phyloP scores from a whole-genome alignment of 23 tunicate species.

The Trididemnum nubilum region DNA sequence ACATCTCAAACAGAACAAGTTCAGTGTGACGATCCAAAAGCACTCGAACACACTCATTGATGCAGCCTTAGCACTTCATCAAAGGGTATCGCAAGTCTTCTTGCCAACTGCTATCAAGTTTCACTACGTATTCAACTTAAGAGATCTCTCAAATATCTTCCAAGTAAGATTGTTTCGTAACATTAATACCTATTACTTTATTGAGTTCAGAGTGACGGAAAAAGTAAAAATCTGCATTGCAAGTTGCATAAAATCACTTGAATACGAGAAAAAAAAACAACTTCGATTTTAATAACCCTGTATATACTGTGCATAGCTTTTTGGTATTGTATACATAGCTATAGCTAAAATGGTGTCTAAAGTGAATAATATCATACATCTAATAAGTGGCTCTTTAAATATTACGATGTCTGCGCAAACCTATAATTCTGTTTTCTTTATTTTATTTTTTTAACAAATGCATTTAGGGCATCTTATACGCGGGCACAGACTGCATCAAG shows the following conservation, averaged over 20 bases:
- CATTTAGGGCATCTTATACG: slow-evolving; percentile 90
- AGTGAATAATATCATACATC: no score
- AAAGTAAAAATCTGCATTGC: no score
- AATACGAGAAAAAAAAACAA: no score
- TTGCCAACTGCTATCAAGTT: slow-evolving; percentile 97
- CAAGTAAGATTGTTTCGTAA: slow-evolving; percentile 61
- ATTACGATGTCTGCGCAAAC: no score
- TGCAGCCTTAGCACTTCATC: slow-evolving; percentile 87
- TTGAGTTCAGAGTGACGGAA: background rate
- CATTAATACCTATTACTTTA: background rate
- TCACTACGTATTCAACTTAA: slow-evolving; percentile 94
- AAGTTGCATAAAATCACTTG: no score
- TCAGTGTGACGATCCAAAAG: slow-evolving; percentile 62
- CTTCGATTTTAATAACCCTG: no score
- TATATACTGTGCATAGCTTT: no score
- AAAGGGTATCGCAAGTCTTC: slow-evolving; percentile 81
- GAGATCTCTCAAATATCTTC: slow-evolving; percentile 95
- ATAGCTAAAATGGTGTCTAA: no score
- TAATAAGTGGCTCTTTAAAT: no score
- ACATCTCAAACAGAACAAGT: slow-evolving; percentile 85
- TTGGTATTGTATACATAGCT: no score
- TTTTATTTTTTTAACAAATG: no score
- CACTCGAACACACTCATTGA: slow-evolving; percentile 43
- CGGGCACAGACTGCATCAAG: slow-evolving; percentile 69
- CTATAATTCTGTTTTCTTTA: no score